Evolutionary conservation across 2,888 invertebrate species (phyloP).

Genomic region (Atrina japonica): DNA sequence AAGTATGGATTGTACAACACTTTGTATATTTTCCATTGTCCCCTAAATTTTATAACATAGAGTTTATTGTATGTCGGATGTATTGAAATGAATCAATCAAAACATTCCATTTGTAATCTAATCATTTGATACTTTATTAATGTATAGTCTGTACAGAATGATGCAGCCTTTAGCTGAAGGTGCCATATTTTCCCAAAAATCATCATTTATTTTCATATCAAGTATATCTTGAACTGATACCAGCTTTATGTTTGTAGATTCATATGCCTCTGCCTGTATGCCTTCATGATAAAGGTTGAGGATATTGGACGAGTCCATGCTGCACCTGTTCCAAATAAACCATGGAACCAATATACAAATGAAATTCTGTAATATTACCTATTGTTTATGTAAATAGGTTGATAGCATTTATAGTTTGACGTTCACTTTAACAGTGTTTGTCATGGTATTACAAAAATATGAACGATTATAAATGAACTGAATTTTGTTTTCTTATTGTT

Average conservation of each 20-base stretch:
- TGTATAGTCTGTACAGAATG: conserved; percentile 60
- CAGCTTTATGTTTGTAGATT: conserved; percentile 75
- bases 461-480: no score
- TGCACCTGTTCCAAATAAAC: conserved; percentile 64
- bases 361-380: background rate
- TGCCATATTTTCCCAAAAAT: conserved; percentile 73
- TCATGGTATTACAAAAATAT: no score
- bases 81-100: no score
- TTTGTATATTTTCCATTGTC: no score
- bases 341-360: no score
- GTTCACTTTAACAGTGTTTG: no score
- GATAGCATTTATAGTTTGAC: background rate
- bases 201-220: conserved; percentile 52
- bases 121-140: background rate
- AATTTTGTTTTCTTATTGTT: no score
- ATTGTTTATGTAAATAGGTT: no score
- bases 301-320: conserved; percentile 70
- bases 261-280: conserved; percentile 77
- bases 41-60: no score
- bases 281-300: conserved; percentile 69
- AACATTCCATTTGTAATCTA: no score
- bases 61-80: no score
- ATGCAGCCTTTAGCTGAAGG: conserved; percentile 76
- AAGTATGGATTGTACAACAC: no score
- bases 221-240: conserved; percentile 61